Evolutionary conservation across 2,113 vertebrate genomes (phyloP), one percentile per base, ranked within the genome.

Genomic region (Lates calcarifer): DNA sequence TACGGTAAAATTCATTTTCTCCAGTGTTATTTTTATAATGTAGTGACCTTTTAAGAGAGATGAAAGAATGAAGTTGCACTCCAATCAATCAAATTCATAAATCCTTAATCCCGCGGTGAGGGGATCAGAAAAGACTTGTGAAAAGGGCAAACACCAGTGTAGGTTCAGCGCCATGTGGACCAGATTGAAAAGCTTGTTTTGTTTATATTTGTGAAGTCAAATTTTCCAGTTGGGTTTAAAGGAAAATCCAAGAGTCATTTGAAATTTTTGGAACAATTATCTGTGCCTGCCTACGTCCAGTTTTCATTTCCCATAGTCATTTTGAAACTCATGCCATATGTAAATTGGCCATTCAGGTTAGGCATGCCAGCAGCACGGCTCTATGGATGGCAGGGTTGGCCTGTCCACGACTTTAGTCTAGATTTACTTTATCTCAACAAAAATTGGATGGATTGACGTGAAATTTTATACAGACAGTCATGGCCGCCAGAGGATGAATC

Each of bases 81-180:
- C 55, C 49, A 76, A 84, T 90, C 83, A 84, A 81, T 87, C 55
- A 43, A 76, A 84, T 90, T 81, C 83, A 81, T 82, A 91, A 84
- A 84, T 72, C 85, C 76, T 79, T 87, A 84, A 89, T 89, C 74
- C 87, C 64, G 56, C 67, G 41, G 61, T 24, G 63, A 78, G 1
- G 37, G 26, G 60, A 84, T 84, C 64, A 77, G 73, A 76, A 80
- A 64, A 55, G 57, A 79, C 58, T 90, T 55, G 18, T 39, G 84
- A 86, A 83, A 89, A 87, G 69, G 79, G 37, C 77, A 88, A 63
- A 84, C 29, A 55, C 13, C 39, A 70, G 57, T 6, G 22, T 74
- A 72, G 47, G 53, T 69, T 79, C 20, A 3, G 39, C 6, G 3
- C 53, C 65, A 65, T 79, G 24, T 60, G 66, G 66, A 68, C n/a